These are phyloP conservation scores for Exaiptasia diaphana DNA, from an alignment of 64 coral and sea anemone genomes.

Conservation along the genomic window DNA sequence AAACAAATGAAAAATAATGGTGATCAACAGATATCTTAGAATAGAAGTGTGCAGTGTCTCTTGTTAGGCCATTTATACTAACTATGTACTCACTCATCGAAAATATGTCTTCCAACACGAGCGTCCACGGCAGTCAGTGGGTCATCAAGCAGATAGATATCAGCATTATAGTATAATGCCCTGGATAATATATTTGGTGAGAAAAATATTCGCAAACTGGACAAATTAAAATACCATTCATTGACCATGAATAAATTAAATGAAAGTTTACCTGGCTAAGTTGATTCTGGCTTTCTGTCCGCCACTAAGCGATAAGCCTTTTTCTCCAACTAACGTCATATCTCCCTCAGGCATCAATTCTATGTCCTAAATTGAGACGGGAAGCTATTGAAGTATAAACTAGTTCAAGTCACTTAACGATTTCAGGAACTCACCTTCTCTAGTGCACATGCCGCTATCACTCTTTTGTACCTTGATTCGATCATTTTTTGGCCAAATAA, in stretches of 20 bases:
- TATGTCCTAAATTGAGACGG: conserved; percentile 71
- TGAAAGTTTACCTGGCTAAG: conserved; percentile 55
- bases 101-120: conserved; percentile 35
- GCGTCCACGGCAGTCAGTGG: conserved; percentile 49
- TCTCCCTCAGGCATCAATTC: conserved; percentile 80
- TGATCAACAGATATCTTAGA: no score
- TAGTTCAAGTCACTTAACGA: no score
- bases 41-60: no score
- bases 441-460: conserved; percentile 41
- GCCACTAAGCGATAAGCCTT: conserved; percentile 67
- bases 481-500: conserved; percentile 43
- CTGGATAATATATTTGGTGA: no score
- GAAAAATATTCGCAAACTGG: background rate
- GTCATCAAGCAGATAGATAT: conserved; percentile 56
- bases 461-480: conserved; percentile 28
- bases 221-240: background rate
- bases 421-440: conserved; percentile 37
- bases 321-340: conserved; percentile 71
- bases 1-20: background rate
- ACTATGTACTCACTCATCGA: conserved; percentile 57
- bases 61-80: no score
- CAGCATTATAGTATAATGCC: conserved; percentile 46
- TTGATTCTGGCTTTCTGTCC: conserved; percentile 74
- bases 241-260: no score
- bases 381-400: no score